A percentile compares a stretch with the other conserved stretches of the same genome.
Evolutionary conservation across 1,140 invertebrate genomes (phyloP).

Genomic region (Bombus balteatus): DNA sequence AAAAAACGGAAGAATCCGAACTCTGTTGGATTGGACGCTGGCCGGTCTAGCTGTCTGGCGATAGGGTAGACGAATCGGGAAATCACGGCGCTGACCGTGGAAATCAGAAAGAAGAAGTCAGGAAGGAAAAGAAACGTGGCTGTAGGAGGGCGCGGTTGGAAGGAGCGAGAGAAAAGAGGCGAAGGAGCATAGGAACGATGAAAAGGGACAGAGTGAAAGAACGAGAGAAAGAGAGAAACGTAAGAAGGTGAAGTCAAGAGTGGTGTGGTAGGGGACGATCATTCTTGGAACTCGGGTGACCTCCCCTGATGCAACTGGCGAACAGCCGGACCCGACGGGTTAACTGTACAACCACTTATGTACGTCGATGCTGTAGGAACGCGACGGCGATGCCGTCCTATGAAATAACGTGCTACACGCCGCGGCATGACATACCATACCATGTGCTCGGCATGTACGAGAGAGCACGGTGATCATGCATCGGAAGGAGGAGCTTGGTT

Average conservation of each 20-base stretch:
- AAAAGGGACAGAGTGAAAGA: neutral
- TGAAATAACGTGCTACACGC: conserved; percentile 68
- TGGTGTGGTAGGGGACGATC: conserved; percentile 44
- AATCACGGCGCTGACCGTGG: conserved; percentile 52
- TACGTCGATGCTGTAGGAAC: conserved; percentile 72
- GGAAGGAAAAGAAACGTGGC: conserved; percentile 55
- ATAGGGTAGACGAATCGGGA: conserved; percentile 33
- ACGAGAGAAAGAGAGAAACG: conserved; percentile 24
- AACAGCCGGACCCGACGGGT: conserved; percentile 68
- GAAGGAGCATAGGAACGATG: neutral
- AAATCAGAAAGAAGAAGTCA: conserved; percentile 60
- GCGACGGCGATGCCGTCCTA: conserved; percentile 68
- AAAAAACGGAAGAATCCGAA: neutral
- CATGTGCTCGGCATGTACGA: conserved; percentile 36
- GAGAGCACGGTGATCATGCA: conserved; percentile 41
- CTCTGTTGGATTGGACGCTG: neutral
- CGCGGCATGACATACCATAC: conserved; percentile 63
- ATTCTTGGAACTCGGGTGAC: conserved; percentile 75
- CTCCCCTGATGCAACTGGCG: conserved; percentile 71
- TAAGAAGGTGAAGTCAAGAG: conserved; percentile 34
- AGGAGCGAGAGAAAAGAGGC: conserved; percentile 25
- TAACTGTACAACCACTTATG: conserved; percentile 78
- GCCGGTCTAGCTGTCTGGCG: conserved; percentile 16
- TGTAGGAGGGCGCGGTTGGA: neutral
- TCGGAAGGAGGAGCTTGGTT: conserved; percentile 48